These are phyloP conservation scores for Helicoverpa zea DNA, from an alignment of 1,140 invertebrate species.

Conservation along the genomic window DNA sequence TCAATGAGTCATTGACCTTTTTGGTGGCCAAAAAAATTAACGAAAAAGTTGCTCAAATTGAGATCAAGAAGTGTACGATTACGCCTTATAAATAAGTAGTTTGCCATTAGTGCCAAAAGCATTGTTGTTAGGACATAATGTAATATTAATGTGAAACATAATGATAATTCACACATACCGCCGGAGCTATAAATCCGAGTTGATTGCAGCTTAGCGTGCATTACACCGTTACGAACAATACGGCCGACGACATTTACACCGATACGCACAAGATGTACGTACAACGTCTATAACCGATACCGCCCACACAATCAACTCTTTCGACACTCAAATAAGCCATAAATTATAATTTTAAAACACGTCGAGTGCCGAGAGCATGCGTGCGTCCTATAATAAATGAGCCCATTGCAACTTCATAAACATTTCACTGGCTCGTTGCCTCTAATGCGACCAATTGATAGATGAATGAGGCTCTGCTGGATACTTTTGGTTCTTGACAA, in stretches of 20 bases:
- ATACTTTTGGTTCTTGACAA: conserved; percentile 19
- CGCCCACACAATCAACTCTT: conserved; percentile 79
- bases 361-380: conserved; percentile 52
- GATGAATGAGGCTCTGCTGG: conserved; percentile 31
- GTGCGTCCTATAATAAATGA: conserved; percentile 57
- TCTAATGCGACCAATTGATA: conserved; percentile 42
- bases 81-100: conserved; percentile 23
- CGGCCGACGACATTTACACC: conserved; percentile 53
- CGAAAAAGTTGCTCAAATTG: not conserved
- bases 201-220: conserved; percentile 38
- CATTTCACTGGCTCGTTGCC: conserved; percentile 46
- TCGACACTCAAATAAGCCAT: conserved; percentile 82
- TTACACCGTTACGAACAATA: conserved; percentile 59
- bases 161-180: conserved; percentile 45
- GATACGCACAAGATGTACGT: conserved; percentile 43
- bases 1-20: not conserved
- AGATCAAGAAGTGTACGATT: not conserved
- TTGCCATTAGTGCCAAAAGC: conserved; percentile 24
- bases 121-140: conserved; percentile 17
- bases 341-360: conserved; percentile 84
- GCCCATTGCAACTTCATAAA: conserved; percentile 51
- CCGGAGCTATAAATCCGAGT: conserved; percentile 35
- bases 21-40: not conserved
- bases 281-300: conserved; percentile 47
- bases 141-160: conserved; percentile 39